Evolutionary conservation across 2,113 vertebrate genomes (phyloP), one percentile per base, ranked within the genome.

Genomic region (Ochotona princeps): DNA sequence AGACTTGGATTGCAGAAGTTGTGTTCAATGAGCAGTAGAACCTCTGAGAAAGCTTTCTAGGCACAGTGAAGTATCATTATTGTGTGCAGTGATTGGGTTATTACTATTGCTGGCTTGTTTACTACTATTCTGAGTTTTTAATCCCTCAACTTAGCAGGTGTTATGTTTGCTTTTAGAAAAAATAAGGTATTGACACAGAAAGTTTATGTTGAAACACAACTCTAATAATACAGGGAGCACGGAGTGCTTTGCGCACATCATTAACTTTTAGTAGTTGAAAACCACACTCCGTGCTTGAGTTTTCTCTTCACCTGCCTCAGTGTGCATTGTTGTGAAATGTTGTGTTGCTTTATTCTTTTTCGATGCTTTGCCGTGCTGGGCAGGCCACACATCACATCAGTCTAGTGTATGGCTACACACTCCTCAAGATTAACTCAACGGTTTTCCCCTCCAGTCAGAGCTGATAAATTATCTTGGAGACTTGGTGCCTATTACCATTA

Each of bases 111-210:
- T 57, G 44, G 26, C 63, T 69, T 51, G 25, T 86, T 92, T 83
- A 61, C 38, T 81, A 73, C n/a, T 83, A 44, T 82, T 90, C 60
- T 83, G 51, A 82, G n/a, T n/a, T 89, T 92, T 95, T 92, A 95
- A 83, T 86, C 20, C 35, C 75, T 75, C 25, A 57, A 72, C 3
- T 74, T 72, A 20, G 3, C 28, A 88, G 32, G 3, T 14, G 0
- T 13, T 47, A 83, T 76, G 21, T 1, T 70, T 86, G 8, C 28
- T 79, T 92, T 88, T 73, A 85, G 65, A 90, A 93, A 94, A 93
- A 9, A 74, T 63, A 81, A 10, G 2, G 1, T 79, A 18, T 30
- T 83, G 75, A 82, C 12, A 72, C 13, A 49, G 26, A 85, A 54
- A 51, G 54, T 21, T 79, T 92, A 74, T 49, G 0, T 73, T 49